Evolutionary conservation across 2,888 invertebrate genomes (phyloP).

Genomic region (Tiliacea citrago): DNA sequence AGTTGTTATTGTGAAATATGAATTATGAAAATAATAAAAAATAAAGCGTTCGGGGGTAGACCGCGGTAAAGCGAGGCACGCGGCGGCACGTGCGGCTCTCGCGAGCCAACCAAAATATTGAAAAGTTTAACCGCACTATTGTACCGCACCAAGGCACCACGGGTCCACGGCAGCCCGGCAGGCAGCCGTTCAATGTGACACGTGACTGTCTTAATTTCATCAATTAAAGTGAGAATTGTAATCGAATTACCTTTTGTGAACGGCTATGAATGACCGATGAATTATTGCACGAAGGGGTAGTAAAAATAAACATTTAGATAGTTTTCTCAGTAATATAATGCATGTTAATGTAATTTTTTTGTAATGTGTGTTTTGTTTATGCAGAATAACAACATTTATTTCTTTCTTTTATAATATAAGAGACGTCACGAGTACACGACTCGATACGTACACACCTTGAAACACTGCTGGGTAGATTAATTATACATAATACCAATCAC

Average conservation of each 20-base stretch:
- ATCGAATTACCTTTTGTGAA: slow-evolving; percentile 74
- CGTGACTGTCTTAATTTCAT: slow-evolving; percentile 86
- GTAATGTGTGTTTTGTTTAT: no score
- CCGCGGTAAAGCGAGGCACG: slow-evolving; percentile 88
- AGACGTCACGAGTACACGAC: no score
- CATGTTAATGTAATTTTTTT: no score
- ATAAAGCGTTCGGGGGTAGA: slow-evolving; percentile 81
- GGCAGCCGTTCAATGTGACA: slow-evolving; percentile 79
- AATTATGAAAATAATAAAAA: slow-evolving; percentile 91
- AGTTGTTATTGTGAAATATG: slow-evolving; percentile 90
- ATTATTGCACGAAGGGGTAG: slow-evolving; percentile 22
- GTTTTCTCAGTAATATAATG: background rate
- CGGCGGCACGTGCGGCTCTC: slow-evolving; percentile 84
- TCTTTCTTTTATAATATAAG: no score
- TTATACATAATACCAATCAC: background rate
- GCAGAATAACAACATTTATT: no score
- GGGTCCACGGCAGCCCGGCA: slow-evolving; percentile 54
- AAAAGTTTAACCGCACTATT: slow-evolving; percentile 87
- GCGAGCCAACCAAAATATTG: slow-evolving; percentile 86
- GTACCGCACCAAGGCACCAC: slow-evolving; percentile 65
- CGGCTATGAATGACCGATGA: slow-evolving; percentile 35
- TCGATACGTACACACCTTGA: background rate
- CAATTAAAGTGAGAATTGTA: slow-evolving; percentile 81
- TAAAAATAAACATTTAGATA: slow-evolving; percentile 6
- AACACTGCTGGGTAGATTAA: slow-evolving; percentile 1